Evolutionary conservation across 2,888 invertebrate genomes (phyloP).

Genomic region (Brachypterus glaber): DNA sequence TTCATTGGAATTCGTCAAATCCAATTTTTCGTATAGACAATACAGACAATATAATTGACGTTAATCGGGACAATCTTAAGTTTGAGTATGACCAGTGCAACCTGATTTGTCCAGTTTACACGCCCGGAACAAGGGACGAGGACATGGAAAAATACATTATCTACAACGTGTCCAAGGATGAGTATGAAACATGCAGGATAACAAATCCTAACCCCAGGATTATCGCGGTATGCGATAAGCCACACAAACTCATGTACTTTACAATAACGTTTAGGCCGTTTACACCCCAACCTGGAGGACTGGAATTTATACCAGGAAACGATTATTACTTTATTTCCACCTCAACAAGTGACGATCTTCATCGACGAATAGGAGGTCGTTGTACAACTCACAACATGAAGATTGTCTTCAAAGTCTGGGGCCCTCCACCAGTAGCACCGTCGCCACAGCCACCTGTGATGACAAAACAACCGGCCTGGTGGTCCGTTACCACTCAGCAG

Average conservation of each 20-base stretch:
- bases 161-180: slow-evolving; percentile 93
- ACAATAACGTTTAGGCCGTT: slow-evolving; percentile 94
- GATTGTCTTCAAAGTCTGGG: slow-evolving; percentile 64
- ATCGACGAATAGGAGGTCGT: slow-evolving; percentile 79
- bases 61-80: slow-evolving; percentile 81
- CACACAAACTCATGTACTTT: slow-evolving; percentile 88
- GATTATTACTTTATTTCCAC: slow-evolving; percentile 92
- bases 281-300: slow-evolving; percentile 88
- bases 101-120: slow-evolving; percentile 88
- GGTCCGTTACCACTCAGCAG: slow-evolving; percentile 41
- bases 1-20: slow-evolving; percentile 42
- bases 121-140: slow-evolving; percentile 75
- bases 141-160: slow-evolving; percentile 93
- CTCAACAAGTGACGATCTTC: slow-evolving; percentile 83
- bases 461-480: slow-evolving; percentile 29
- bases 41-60: slow-evolving; percentile 93
- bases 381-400: slow-evolving; percentile 93
- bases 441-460: slow-evolving; percentile 31
- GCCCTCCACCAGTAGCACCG: slow-evolving; percentile 46
- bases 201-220: slow-evolving; percentile 88
- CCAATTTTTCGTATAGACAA: slow-evolving; percentile 85
- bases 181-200: slow-evolving; percentile 92
- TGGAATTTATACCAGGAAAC: slow-evolving; percentile 80
- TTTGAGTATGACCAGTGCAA: slow-evolving; percentile 95
- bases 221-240: slow-evolving; percentile 93